phyloP scores from a whole-genome alignment of 1,140 invertebrate genomes.

The Macrosteles quadrilineatus region DNA sequence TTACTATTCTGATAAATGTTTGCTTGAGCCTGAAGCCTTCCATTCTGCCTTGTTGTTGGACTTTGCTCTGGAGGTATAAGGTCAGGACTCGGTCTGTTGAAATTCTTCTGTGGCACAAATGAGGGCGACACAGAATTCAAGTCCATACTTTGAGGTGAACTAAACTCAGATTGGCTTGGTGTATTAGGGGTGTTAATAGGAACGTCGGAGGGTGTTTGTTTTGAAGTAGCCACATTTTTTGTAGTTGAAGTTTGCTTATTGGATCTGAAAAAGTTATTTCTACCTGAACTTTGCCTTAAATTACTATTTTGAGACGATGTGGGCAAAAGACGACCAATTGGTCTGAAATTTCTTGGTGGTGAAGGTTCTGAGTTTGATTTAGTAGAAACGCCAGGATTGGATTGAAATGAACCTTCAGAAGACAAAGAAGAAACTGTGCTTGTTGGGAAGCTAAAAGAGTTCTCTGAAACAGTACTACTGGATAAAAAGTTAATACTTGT shows the following conservation, averaged over 20 bases:
- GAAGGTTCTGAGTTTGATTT: not conserved
- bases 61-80: not conserved
- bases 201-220: not conserved
- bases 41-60: too few relatives aligned
- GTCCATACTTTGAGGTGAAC: too few relatives aligned
- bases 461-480: too few relatives aligned
- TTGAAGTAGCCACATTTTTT: not conserved
- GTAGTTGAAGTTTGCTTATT: not conserved
- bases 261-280: not conserved
- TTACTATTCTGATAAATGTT: constrained; percentile 13
- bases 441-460: too few relatives aligned
- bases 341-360: not conserved
- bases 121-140: too few relatives aligned
- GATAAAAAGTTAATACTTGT: too few relatives aligned
- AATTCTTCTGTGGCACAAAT: not conserved
- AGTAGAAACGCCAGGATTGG: too few relatives aligned
- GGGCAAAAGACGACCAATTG: not conserved
- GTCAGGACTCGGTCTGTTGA: not conserved
- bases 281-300: not conserved
- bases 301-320: constrained; percentile 8
- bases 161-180: too few relatives aligned
- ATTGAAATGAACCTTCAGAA: not conserved
- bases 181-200: too few relatives aligned
- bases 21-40: not conserved
- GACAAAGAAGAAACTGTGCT: too few relatives aligned